Evolutionary conservation across 2,888 invertebrate species (phyloP).

Genomic region (Hyles lineata): DNA sequence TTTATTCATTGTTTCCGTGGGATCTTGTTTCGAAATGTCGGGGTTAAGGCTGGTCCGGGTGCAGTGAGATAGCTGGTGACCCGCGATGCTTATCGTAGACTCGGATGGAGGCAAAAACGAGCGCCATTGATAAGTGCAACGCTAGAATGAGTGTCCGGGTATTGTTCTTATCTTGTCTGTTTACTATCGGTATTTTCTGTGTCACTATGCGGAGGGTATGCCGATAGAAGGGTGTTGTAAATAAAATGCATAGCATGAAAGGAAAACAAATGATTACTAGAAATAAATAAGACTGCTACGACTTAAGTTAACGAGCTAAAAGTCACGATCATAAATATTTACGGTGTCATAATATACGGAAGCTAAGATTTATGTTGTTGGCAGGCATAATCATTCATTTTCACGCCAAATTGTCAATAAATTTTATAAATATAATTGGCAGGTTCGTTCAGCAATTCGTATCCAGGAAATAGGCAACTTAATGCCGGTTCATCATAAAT

Average conservation of each 20-base stretch:
- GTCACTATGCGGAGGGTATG: too few species aligned
- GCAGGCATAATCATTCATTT: too few species aligned
- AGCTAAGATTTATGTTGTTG: neutral
- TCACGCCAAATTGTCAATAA: too few species aligned
- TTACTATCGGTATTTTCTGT: neutral
- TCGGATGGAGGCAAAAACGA: neutral
- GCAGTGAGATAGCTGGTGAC: constrained; percentile 30
- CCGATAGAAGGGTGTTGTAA: too few species aligned
- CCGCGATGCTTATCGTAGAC: neutral
- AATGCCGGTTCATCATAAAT: constrained; percentile 28
- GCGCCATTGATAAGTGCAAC: constrained; percentile 20
- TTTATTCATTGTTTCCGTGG: neutral
- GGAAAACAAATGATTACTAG: too few species aligned
- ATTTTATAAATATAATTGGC: neutral
- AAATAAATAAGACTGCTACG: too few species aligned
- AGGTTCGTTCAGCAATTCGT: neutral
- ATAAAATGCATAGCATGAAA: too few species aligned
- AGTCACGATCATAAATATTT: too few species aligned
- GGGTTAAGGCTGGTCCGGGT: constrained; percentile 37
- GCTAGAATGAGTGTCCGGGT: constrained; percentile 4
- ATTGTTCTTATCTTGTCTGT: neutral
- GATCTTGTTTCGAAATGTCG: constrained; percentile 33
- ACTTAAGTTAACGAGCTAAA: neutral
- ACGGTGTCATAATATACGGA: neutral
- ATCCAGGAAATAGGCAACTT: neutral